These are phyloP conservation scores for Macroramphosus scolopax DNA, from an alignment of 2,797 vertebrate species.

Conservation along the genomic window DNA sequence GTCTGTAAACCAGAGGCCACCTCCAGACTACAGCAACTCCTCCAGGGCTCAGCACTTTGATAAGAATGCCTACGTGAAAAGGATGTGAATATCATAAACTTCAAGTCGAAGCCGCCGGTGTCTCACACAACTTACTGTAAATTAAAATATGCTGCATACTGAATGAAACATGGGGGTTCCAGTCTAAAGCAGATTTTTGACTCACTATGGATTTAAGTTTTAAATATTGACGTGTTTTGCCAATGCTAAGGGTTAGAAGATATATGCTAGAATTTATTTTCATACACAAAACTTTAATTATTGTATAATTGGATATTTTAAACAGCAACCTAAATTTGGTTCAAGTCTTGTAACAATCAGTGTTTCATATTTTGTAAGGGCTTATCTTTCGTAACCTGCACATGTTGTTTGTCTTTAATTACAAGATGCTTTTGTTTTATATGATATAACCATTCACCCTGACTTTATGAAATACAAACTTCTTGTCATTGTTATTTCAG, in stretches of 20 bases:
- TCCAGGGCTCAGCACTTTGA: conserved; percentile 86
- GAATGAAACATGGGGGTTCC: neutral
- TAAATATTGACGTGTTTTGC: conserved; percentile 8
- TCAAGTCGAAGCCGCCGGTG: neutral
- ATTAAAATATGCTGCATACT: conserved; percentile 1
- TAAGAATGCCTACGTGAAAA: conserved; percentile 91
- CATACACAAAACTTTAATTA: neutral
- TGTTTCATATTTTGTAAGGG: conserved; percentile 9
- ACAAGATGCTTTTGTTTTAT: conserved; percentile 23
- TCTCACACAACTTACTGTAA: conserved; percentile 5
- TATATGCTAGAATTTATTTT: no score
- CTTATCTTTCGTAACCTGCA: conserved; percentile 25
- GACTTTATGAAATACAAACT: conserved; percentile 26
- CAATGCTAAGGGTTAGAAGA: no score
- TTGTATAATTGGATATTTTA: no score
- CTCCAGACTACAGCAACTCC: conserved; percentile 70
- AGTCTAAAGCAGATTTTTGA: conserved; percentile 15
- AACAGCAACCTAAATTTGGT: no score
- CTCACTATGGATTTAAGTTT: conserved; percentile 3
- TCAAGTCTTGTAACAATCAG: conserved; percentile 1
- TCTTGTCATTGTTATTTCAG: no score
- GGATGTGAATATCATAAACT: conserved; percentile 31
- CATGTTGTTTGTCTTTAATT: conserved; percentile 45
- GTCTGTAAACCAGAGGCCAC: conserved; percentile 67
- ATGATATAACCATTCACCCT: conserved; percentile 36